Conservation (phyloP, 2,888 invertebrate genomes). For the Caenorhabditis angaria region DNA sequence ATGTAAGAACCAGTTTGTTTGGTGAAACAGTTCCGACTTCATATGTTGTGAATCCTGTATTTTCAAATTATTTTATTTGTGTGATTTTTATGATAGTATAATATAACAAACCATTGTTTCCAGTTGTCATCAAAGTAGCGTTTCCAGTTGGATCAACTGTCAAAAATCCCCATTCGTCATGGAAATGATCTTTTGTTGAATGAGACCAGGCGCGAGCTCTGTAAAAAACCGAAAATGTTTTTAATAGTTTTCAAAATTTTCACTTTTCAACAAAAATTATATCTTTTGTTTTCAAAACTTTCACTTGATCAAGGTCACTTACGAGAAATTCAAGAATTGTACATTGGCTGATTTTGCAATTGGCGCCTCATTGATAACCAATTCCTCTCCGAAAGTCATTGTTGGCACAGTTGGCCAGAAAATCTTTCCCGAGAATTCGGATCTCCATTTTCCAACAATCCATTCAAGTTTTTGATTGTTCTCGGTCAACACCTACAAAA, state of each 20-base stretch:
- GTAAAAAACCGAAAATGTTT: slow-evolving; percentile 8
- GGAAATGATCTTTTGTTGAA: slow-evolving; percentile 73
- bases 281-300: too few species aligned
- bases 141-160: slow-evolving; percentile 71
- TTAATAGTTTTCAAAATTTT: slow-evolving; percentile 8
- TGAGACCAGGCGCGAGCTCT: slow-evolving; percentile 73
- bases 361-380: slow-evolving; percentile 70
- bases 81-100: slow-evolving; percentile 1
- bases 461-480: slow-evolving; percentile 68
- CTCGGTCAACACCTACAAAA: slow-evolving; percentile 48
- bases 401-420: slow-evolving; percentile 73
- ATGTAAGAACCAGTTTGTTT: slow-evolving; percentile 68
- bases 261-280: slow-evolving; percentile 8
- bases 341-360: slow-evolving; percentile 68
- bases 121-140: slow-evolving; percentile 72
- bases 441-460: slow-evolving; percentile 72
- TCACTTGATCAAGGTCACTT: slow-evolving; percentile 29
- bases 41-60: slow-evolving; percentile 72
- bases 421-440: slow-evolving; percentile 72
- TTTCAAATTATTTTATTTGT: slow-evolving; percentile 15
- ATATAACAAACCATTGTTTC: slow-evolving; percentile 69
- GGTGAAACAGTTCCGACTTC: slow-evolving; percentile 69
- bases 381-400: slow-evolving; percentile 72
- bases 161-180: slow-evolving; percentile 72
- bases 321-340: slow-evolving; percentile 72